A percentile compares a stretch with the other conserved stretches of the same genome.
These are phyloP conservation scores for Ptychadena robeensis DNA, from an alignment of 2,797 vertebrate genomes.

Conservation along the genomic window DNA sequence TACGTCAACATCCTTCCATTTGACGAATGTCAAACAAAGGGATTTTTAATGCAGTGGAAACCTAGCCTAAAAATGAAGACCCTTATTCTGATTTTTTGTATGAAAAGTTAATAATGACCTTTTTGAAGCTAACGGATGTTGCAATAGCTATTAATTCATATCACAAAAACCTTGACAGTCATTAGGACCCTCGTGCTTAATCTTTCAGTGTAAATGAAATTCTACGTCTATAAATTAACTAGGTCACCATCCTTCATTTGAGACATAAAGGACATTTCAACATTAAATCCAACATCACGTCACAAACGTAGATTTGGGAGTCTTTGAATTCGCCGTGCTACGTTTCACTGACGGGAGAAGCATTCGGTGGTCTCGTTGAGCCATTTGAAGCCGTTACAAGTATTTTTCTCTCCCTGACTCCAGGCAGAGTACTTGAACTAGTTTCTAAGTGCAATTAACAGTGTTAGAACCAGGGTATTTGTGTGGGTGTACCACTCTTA, in stretches of 20 bases:
- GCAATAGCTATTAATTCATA: no score
- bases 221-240: background rate
- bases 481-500: conserved; percentile 47
- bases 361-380: background rate
- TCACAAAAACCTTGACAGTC: no score
- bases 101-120: no score
- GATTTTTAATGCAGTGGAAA: no score
- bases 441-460: conserved; percentile 40
- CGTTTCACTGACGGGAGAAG: background rate
- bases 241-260: background rate
- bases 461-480: conserved; percentile 30
- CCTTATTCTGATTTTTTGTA: no score
- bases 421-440: conserved; percentile 11
- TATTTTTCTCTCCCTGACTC: conserved; percentile 24
- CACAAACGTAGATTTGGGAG: background rate
- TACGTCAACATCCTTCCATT: no score
- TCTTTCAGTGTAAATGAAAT: background rate
- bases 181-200: no score
- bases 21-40: no score
- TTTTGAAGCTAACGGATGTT: no score
- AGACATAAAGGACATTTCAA: background rate
- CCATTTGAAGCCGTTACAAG: conserved; percentile 1
- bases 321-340: background rate
- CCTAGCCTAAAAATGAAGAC: no score
- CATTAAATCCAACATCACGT: background rate